Evolutionary conservation across 2,113 vertebrate genomes (phyloP).

Genomic region (Ctenomys sociabilis): DNA sequence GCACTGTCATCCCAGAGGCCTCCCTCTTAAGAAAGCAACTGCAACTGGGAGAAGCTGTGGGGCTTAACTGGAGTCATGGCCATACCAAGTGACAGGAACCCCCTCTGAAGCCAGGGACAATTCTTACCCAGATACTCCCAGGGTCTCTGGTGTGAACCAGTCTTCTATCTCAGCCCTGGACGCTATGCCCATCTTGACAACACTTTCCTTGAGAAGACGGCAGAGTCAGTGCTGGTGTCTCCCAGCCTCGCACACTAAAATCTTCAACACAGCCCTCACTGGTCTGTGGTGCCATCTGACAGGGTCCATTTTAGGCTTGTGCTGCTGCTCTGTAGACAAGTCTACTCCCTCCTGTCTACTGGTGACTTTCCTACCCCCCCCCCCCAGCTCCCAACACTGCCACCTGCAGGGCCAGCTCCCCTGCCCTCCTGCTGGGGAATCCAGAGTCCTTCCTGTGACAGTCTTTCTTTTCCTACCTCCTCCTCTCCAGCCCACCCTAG

Average conservation of each 20-base stretch:
- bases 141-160: slow-evolving; percentile 88
- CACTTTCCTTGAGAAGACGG: slow-evolving; percentile 86
- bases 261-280: background rate
- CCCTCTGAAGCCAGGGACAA: background rate
- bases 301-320: background rate
- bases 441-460: background rate
- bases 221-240: rapidly evolving
- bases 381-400: background rate
- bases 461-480: background rate
- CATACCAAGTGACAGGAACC: rapidly evolving
- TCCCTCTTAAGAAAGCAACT: background rate
- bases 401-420: no score
- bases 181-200: slow-evolving; percentile 87
- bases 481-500: background rate
- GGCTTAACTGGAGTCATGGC: background rate
- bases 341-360: background rate
- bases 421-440: background rate
- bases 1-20: background rate
- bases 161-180: slow-evolving; percentile 87
- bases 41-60: background rate
- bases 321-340: background rate
- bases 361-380: background rate
- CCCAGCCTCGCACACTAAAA: background rate
- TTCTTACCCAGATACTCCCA: slow-evolving; percentile 88
- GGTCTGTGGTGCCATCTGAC: background rate